Conservation (phyloP, 2,888 invertebrate genomes). For the Neoscelio sp. region DNA sequence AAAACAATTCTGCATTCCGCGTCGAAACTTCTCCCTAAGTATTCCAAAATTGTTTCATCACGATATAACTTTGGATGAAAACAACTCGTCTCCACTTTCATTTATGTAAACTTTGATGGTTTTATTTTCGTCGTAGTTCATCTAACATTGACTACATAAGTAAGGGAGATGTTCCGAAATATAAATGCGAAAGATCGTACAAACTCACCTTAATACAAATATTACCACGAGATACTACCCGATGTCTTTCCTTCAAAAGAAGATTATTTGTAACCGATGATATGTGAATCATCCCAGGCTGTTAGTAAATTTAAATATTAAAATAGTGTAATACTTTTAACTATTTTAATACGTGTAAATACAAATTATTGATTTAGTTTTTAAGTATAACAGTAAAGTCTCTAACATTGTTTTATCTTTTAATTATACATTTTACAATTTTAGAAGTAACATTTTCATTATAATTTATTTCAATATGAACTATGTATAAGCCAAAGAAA, state of each 20-base stretch:
- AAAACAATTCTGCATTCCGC: neutral
- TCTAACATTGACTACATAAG: neutral
- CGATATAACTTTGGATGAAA: constrained; percentile 3
- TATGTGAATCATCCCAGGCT: constrained; percentile 90
- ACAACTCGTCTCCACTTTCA: neutral
- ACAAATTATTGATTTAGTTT: too few species aligned
- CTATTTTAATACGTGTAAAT: too few species aligned
- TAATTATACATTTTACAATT: neutral
- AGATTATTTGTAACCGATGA: constrained; percentile 89
- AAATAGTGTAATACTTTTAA: too few species aligned
- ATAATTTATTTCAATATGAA: neutral
- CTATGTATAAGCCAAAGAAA: constrained; percentile 5
- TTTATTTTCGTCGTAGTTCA: neutral
- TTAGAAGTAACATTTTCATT: too few species aligned
- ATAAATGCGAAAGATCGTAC: constrained; percentile 5
- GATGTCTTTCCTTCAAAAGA: constrained; percentile 87
- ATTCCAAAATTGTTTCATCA: constrained; percentile 23
- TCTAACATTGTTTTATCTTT: neutral
- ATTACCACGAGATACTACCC: constrained; percentile 88
- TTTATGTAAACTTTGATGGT: neutral
- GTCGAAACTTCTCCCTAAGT: constrained; percentile 16
- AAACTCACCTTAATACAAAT: constrained; percentile 90
- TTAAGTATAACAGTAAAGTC: constrained; percentile 6
- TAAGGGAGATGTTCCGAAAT: neutral
- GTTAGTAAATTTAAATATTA: constrained; percentile 49